Percentiles rank a stretch among this genome's conserved stretches.
phyloP scores from a whole-genome alignment of 1,140 invertebrate genomes.

The Cephus cinctus region DNA sequence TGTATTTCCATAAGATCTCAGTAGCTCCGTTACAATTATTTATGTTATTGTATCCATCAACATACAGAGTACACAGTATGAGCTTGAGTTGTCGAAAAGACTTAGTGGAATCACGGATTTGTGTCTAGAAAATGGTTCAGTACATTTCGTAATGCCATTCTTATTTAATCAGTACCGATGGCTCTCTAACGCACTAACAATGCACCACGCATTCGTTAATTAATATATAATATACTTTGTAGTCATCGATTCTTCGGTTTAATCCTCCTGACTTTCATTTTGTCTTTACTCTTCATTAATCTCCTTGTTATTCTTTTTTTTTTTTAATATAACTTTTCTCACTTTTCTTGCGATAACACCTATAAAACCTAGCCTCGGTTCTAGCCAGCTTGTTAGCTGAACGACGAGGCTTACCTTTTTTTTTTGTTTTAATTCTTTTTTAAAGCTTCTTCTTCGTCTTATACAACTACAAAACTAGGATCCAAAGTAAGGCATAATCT shows the following conservation, averaged over 20 bases:
- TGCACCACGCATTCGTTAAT: not conserved
- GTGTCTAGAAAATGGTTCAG: too few species aligned
- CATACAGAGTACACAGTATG: too few species aligned
- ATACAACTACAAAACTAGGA: conserved; percentile 8
- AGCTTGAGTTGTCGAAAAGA: too few species aligned
- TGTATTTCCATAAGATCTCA: too few species aligned
- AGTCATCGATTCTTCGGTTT: too few species aligned
- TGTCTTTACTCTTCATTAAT: too few species aligned
- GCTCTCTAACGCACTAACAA: not conserved
- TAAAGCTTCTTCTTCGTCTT: conserved; percentile 6
- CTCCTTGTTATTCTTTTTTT: too few species aligned
- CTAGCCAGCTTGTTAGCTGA: conserved; percentile 9
- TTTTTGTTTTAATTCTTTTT: conserved; percentile 9
- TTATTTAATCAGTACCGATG: conserved; percentile 7
- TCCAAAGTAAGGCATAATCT: conserved; percentile 17
- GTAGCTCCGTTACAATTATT: too few species aligned
- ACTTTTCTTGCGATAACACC: not conserved
- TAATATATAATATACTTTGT: not conserved
- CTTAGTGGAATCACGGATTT: too few species aligned
- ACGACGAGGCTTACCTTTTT: conserved; percentile 9
- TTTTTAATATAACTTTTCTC: not conserved
- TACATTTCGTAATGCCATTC: conserved; percentile 1
- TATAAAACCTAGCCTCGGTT: conserved; percentile 11
- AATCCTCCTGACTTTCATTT: too few species aligned
- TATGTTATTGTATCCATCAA: too few species aligned